Conservation (phyloP, 2,113 vertebrate genomes). For the Leptobrachium leishanense region DNA sequence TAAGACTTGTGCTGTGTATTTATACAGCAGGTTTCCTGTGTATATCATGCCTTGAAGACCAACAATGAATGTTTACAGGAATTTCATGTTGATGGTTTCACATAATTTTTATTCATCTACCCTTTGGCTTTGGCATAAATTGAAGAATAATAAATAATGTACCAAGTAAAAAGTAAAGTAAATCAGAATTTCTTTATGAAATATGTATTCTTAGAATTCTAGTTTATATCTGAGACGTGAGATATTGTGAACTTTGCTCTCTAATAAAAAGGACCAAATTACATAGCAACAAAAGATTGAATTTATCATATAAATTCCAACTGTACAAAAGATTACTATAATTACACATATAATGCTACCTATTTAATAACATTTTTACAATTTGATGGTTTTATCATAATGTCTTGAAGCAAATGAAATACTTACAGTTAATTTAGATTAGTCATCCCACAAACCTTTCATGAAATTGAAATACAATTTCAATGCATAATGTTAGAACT, state of each 20-base stretch:
- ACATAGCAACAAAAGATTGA: not conserved
- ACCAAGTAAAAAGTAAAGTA: not conserved
- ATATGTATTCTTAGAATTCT: not conserved
- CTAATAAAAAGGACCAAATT: not conserved
- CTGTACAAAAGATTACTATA: conserved; percentile 1
- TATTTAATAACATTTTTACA: conserved; percentile 2
- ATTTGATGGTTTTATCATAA: not conserved
- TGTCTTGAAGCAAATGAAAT: conserved; percentile 2
- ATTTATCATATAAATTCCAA: conserved; percentile 7
- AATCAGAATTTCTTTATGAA: not conserved
- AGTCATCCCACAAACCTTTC: not conserved
- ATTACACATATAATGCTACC: not conserved
- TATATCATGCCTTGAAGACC: not conserved
- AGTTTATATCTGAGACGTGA: not conserved
- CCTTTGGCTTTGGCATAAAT: not conserved
- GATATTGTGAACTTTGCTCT: not conserved
- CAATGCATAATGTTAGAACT: not conserved
- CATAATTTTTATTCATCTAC: not conserved
- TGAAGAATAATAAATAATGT: not conserved
- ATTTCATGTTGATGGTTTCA: not conserved
- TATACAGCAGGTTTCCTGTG: not conserved
- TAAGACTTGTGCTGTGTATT: not conserved
- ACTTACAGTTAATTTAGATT: not conserved
- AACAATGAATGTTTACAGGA: not conserved
- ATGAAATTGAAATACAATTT: conserved; percentile 1